A percentile compares a stretch with the other conserved stretches of the same genome.
These are phyloP conservation scores for Odontocerum albicorne DNA, from an alignment of 2,888 invertebrate genomes.

Conservation along the genomic window DNA sequence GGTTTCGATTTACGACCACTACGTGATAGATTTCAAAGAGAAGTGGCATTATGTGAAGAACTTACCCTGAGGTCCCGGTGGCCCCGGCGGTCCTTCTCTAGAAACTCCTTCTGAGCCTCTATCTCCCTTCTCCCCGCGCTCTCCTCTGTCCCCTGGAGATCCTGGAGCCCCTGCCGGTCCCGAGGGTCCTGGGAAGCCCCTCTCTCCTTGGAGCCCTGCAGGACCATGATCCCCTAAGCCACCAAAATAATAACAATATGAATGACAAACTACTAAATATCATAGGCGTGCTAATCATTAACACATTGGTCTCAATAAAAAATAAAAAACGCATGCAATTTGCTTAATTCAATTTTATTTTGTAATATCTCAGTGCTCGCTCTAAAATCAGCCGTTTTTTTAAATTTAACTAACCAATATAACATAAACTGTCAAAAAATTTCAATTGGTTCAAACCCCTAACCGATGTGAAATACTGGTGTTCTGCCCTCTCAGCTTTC, in stretches of 20 bases:
- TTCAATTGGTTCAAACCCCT: too few relatives aligned
- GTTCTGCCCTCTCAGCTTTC: too few relatives aligned
- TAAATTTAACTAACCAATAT: background rate
- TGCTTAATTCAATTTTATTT: background rate
- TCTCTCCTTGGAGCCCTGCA: conserved; percentile 64
- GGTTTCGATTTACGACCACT: too few relatives aligned
- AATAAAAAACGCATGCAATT: too few relatives aligned
- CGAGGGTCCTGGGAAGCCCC: conserved; percentile 71
- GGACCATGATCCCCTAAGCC: conserved; percentile 64
- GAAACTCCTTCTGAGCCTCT: conserved; percentile 72
- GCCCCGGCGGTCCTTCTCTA: conserved; percentile 72
- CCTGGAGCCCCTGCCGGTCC: conserved; percentile 73
- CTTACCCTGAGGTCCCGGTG: conserved; percentile 68
- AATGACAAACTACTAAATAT: too few relatives aligned
- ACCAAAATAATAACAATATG: background rate
- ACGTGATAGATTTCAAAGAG: too few relatives aligned
- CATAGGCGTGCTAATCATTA: too few relatives aligned
- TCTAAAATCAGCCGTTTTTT: too few relatives aligned
- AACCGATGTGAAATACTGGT: too few relatives aligned
- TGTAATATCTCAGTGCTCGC: background rate
- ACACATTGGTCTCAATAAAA: too few relatives aligned
- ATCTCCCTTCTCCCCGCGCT: conserved; percentile 75
- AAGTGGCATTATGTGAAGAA: too few relatives aligned
- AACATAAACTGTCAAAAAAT: background rate
- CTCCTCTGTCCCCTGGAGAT: conserved; percentile 61